These are phyloP conservation scores for Eclectus roratus DNA, from an alignment of 2,113 vertebrate genomes.

Conservation along the genomic window DNA sequence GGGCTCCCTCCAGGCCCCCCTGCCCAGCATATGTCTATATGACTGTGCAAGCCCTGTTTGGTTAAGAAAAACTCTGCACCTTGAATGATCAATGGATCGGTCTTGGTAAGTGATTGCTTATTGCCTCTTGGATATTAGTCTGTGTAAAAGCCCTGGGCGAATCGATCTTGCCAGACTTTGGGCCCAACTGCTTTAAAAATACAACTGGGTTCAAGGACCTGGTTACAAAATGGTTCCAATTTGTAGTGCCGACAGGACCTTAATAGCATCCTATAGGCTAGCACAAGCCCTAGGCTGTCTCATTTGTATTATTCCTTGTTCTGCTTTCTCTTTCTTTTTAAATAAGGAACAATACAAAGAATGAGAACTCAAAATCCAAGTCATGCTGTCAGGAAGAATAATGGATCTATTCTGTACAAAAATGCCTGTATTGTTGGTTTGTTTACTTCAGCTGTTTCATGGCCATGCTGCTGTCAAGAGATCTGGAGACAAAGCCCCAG, in stretches of 20 bases:
- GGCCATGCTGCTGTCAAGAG: conserved; percentile 45
- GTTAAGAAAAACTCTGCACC: background rate
- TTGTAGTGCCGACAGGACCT: background rate
- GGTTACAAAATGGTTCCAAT: conserved; percentile 36
- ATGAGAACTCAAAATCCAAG: conserved; percentile 61
- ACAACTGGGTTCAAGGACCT: background rate
- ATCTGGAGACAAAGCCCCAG: conserved; percentile 58
- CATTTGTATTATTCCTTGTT: conserved; percentile 22
- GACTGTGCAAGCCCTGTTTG: accelerated
- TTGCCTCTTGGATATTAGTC: background rate
- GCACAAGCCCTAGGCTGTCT: conserved; percentile 14
- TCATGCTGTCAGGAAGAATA: conserved; percentile 67
- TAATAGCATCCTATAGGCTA: conserved; percentile 26
- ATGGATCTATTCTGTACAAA: conserved; percentile 69
- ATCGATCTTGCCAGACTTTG: background rate
- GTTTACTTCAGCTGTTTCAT: conserved; percentile 71
- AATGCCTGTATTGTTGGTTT: conserved; percentile 73
- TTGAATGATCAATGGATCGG: background rate
- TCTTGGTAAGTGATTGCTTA: background rate
- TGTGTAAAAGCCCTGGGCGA: background rate
- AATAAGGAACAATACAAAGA: conserved; percentile 62
- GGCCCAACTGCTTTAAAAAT: background rate
- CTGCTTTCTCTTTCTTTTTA: conserved; percentile 45
- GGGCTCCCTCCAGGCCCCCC: background rate
- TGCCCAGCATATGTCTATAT: background rate